Evolutionary conservation across 2,113 vertebrate species (phyloP).

Genomic region (Rostratula benghalensis): DNA sequence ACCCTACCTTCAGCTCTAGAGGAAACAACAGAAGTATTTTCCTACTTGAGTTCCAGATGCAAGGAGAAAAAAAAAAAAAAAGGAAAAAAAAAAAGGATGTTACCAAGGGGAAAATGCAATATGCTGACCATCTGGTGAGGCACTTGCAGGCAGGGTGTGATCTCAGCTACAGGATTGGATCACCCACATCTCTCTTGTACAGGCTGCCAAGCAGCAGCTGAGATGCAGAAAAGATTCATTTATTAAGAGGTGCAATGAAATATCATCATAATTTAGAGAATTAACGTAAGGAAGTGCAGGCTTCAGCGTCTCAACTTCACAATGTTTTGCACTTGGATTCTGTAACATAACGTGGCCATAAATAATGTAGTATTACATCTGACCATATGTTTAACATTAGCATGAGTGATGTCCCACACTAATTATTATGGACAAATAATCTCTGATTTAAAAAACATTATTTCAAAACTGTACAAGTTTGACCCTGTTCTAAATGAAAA

Average conservation of each 20-base stretch:
- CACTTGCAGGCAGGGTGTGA: conserved; percentile 60
- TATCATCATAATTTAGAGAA: conserved; percentile 12
- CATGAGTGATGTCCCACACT: background rate
- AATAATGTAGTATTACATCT: background rate
- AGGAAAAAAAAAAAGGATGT: conserved; percentile 56
- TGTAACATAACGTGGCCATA: background rate
- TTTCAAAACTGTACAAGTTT: background rate
- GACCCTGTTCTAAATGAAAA: background rate
- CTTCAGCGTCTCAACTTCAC: conserved; percentile 6
- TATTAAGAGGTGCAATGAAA: conserved; percentile 41
- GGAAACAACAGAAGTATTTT: conserved; percentile 69
- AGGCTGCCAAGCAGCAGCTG: conserved; percentile 42
- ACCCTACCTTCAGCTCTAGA: background rate
- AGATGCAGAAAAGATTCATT: conserved; percentile 18
- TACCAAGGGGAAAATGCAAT: conserved; percentile 63
- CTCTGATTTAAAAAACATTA: background rate
- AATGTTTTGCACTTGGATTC: background rate
- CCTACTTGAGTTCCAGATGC: conserved; percentile 59
- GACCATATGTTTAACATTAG: background rate
- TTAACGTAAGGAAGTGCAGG: conserved; percentile 4
- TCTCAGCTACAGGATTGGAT: conserved; percentile 63
- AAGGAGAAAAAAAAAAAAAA: background rate
- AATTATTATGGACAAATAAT: conserved; percentile 5
- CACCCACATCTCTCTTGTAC: conserved; percentile 50
- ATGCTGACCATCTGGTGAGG: conserved; percentile 68